phyloP scores from a whole-genome alignment of 2,113 vertebrate genomes.

The Papio anubis region DNA sequence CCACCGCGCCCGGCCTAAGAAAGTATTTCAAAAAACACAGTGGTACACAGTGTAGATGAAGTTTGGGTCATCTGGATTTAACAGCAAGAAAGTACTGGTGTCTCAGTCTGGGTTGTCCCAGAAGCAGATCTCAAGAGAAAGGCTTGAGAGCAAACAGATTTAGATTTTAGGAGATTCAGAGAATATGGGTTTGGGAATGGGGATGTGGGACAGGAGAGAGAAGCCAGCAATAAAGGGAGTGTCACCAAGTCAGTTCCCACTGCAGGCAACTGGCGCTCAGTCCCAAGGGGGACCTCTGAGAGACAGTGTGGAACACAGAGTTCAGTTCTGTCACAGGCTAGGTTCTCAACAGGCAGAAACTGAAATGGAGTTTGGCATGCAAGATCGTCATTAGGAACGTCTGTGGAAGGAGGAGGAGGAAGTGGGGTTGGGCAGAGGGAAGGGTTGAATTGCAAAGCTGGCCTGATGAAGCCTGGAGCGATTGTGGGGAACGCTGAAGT shows the following conservation, averaged over 20 bases:
- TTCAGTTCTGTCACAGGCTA: not conserved
- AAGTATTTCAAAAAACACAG: not conserved
- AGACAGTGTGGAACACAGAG: not conserved
- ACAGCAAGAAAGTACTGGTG: not conserved
- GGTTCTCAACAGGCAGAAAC: slow-evolving; percentile 1
- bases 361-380: not conserved
- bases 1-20: not conserved
- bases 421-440: not conserved
- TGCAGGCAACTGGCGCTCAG: not conserved
- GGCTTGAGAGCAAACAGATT: not conserved
- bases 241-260: not conserved
- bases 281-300: not conserved
- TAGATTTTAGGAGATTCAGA: slow-evolving; percentile 11
- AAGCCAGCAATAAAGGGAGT: not conserved
- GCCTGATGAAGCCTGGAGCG: not conserved
- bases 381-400: not conserved
- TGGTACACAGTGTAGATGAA: not conserved
- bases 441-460: not conserved
- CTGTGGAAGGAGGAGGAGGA: not conserved
- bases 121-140: not conserved
- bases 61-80: not conserved
- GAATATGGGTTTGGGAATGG: not conserved
- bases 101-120: not conserved
- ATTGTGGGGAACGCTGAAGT: not conserved
- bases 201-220: not conserved